These are phyloP conservation scores for Syngnathus scovelli DNA, from an alignment of 2,113 vertebrate species.

Conservation along the genomic window DNA sequence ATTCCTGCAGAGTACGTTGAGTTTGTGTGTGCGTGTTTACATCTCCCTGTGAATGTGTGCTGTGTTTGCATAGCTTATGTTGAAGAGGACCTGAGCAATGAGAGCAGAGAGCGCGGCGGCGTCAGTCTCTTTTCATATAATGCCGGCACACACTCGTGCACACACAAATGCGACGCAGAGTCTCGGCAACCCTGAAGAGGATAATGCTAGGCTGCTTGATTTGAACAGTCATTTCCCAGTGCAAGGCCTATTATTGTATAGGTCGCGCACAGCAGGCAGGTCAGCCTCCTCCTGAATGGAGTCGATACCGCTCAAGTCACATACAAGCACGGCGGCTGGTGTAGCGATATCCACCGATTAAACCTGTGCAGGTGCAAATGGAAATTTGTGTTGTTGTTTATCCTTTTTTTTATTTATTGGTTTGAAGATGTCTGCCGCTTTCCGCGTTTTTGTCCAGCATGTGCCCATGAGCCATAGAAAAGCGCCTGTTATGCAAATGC, in stretches of 20 bases:
- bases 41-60: background rate
- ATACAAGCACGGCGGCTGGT: constrained; percentile 41
- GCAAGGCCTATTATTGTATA: constrained; percentile 60
- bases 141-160: background rate
- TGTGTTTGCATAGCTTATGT: constrained; percentile 11
- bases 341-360: constrained; percentile 1
- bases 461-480: constrained; percentile 45
- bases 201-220: constrained; percentile 65
- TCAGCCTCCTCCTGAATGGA: constrained; percentile 51
- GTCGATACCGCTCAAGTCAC: constrained; percentile 33
- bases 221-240: constrained; percentile 54
- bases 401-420: background rate
- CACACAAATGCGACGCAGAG: constrained; percentile 13
- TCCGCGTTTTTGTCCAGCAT: background rate
- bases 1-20: background rate
- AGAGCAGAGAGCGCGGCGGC: background rate
- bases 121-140: constrained; percentile 11
- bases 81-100: constrained; percentile 19
- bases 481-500: constrained; percentile 68
- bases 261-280: constrained; percentile 55
- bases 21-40: background rate
- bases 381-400: constrained; percentile 14
- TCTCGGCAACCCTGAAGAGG: constrained; percentile 55
- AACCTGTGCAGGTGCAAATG: constrained; percentile 23
- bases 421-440: constrained; percentile 49